These are phyloP conservation scores for Catonia carolina DNA, from an alignment of 2,888 invertebrate genomes.

Conservation along the genomic window DNA sequence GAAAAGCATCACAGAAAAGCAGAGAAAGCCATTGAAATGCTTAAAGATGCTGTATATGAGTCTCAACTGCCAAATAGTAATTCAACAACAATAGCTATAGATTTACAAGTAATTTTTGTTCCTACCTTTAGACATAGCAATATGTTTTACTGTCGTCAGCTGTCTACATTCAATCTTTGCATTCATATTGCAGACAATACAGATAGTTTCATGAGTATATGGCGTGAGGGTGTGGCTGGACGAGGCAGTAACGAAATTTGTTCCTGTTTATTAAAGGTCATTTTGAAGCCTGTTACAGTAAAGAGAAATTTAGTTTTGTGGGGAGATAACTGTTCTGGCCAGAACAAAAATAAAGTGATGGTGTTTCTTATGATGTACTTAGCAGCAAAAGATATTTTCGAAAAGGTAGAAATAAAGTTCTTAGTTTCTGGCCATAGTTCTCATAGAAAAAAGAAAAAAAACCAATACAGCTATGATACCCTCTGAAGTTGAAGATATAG, in stretches of 20 bases:
- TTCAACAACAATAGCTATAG: conserved; percentile 30
- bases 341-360: conserved; percentile 36
- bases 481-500: conserved; percentile 11
- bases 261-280: background rate
- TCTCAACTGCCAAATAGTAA: conserved; percentile 31
- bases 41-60: conserved; percentile 10
- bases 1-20: conserved; percentile 19
- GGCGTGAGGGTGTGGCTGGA: conserved; percentile 32
- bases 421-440: conserved; percentile 28
- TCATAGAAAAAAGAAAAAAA: conserved; percentile 29
- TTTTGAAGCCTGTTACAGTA: background rate
- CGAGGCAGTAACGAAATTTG: background rate
- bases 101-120: conserved; percentile 36
- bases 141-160: conserved; percentile 37
- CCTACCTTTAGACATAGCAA: conserved; percentile 36
- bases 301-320: conserved; percentile 26
- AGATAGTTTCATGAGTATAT: conserved; percentile 33
- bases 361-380: conserved; percentile 36
- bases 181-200: conserved; percentile 31
- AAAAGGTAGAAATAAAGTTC: conserved; percentile 26
- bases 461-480: conserved; percentile 16
- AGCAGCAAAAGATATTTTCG: conserved; percentile 19
- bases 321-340: conserved; percentile 32
- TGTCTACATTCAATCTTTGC: conserved; percentile 34
- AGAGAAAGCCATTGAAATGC: conserved; percentile 20